These are phyloP conservation scores for Leptobrachium leishanense DNA, from an alignment of 2,113 vertebrate genomes.

Conservation along the genomic window DNA sequence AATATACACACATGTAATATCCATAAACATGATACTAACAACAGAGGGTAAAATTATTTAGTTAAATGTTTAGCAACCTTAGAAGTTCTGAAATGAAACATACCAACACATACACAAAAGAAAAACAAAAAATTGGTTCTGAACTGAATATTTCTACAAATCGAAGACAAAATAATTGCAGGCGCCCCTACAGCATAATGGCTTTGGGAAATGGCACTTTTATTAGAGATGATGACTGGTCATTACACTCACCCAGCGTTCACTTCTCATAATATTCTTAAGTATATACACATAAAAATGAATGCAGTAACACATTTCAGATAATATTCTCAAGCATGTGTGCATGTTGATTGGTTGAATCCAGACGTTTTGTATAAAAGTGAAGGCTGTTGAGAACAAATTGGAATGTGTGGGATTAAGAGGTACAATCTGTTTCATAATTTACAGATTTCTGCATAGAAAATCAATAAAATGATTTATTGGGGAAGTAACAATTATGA, in stretches of 20 bases:
- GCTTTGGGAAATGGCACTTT: background rate
- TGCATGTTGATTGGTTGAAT: too few species aligned
- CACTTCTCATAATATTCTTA: background rate
- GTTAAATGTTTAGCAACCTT: background rate
- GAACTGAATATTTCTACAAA: background rate
- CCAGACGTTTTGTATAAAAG: too few species aligned
- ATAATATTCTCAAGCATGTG: too few species aligned
- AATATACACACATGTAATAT: background rate
- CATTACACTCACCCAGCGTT: background rate
- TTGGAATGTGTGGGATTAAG: too few species aligned
- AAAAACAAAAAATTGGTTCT: background rate
- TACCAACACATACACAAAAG: background rate
- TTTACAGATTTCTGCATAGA: too few species aligned
- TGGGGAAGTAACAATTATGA: too few species aligned
- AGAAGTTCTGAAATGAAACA: background rate
- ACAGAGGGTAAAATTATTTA: background rate
- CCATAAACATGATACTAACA: background rate
- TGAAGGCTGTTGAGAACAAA: too few species aligned
- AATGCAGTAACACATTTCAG: too few species aligned
- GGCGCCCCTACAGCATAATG: background rate
- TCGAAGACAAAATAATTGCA: conserved; percentile 1
- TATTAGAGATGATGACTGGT: background rate
- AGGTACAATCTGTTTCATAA: too few species aligned
- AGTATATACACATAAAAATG: background rate
- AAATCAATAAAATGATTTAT: too few species aligned